Evolutionary conservation across 2,888 invertebrate genomes (phyloP).

Genomic region (Pyrrhia umbra): DNA sequence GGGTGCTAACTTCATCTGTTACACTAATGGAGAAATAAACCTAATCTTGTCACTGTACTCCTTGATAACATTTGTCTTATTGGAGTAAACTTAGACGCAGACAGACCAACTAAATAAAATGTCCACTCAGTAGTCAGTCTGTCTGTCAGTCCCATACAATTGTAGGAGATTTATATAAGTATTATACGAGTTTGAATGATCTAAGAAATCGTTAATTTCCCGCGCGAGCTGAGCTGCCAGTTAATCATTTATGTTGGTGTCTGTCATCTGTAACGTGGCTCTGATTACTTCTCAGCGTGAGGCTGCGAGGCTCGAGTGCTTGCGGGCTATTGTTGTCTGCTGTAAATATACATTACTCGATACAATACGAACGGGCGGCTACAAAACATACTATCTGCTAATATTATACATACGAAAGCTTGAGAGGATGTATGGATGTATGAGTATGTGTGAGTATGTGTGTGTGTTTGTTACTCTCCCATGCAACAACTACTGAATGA

Average conservation of each 20-base stretch:
- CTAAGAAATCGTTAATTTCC: slow-evolving; percentile 8
- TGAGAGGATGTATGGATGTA: too few species aligned
- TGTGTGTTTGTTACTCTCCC: too few species aligned
- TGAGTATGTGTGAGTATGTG: too few species aligned
- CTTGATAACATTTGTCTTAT: background rate
- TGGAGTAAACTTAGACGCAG: too few species aligned
- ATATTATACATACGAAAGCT: too few species aligned
- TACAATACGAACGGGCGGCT: background rate
- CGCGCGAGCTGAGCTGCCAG: slow-evolving; percentile 16
- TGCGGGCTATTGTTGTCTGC: background rate
- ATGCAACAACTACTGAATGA: too few species aligned
- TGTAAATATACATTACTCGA: background rate
- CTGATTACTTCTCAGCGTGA: slow-evolving; percentile 11
- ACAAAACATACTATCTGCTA: background rate
- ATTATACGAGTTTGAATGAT: background rate
- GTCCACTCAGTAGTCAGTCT: too few species aligned
- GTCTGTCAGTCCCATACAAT: background rate
- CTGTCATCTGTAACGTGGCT: slow-evolving; percentile 5
- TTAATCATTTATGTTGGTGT: slow-evolving; percentile 10
- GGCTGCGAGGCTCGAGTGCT: slow-evolving; percentile 3
- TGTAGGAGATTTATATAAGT: too few species aligned
- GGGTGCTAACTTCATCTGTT: background rate
- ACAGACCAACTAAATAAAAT: background rate
- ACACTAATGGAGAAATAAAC: slow-evolving; percentile 12
- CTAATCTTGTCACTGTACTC: background rate